Evolutionary conservation across 2,888 invertebrate species (phyloP).

Genomic region (Hypercompe scribonia): DNA sequence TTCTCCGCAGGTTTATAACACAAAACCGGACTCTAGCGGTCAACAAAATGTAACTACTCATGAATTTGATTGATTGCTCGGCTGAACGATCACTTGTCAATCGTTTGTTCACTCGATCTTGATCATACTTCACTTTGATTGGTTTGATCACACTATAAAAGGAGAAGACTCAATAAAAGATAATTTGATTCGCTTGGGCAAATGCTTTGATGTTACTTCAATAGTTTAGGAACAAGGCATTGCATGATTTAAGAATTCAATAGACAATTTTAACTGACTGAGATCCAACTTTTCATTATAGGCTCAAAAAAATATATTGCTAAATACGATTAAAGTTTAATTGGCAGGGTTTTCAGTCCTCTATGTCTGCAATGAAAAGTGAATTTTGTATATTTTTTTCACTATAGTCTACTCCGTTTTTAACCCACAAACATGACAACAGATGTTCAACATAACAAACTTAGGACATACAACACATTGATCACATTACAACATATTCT

Average conservation of each 20-base stretch:
- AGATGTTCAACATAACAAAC: slow-evolving; percentile 58
- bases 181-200: slow-evolving; percentile 76
- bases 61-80: slow-evolving; percentile 78
- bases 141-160: slow-evolving; percentile 76
- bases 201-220: slow-evolving; percentile 70
- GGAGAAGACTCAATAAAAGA: slow-evolving; percentile 75
- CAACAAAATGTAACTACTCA: slow-evolving; percentile 87
- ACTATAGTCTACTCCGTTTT: slow-evolving; percentile 65
- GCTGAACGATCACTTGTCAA: slow-evolving; percentile 82
- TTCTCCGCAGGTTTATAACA: slow-evolving; percentile 87
- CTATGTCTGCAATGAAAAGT: slow-evolving; percentile 79
- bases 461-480: slow-evolving; percentile 59
- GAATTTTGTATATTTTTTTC: slow-evolving; percentile 53
- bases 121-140: slow-evolving; percentile 81
- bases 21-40: slow-evolving; percentile 87
- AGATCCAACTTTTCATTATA: slow-evolving; percentile 75
- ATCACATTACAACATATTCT: slow-evolving; percentile 64
- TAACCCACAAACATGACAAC: slow-evolving; percentile 46
- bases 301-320: slow-evolving; percentile 66
- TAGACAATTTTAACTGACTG: slow-evolving; percentile 57
- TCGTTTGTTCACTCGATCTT: slow-evolving; percentile 78
- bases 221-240: slow-evolving; percentile 63
- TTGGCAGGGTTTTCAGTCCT: slow-evolving; percentile 67
- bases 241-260: slow-evolving; percentile 73
- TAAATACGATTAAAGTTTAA: slow-evolving; percentile 44